Conservation (phyloP, 2,113 vertebrate species). For the Notiomystis cincta region DNA sequence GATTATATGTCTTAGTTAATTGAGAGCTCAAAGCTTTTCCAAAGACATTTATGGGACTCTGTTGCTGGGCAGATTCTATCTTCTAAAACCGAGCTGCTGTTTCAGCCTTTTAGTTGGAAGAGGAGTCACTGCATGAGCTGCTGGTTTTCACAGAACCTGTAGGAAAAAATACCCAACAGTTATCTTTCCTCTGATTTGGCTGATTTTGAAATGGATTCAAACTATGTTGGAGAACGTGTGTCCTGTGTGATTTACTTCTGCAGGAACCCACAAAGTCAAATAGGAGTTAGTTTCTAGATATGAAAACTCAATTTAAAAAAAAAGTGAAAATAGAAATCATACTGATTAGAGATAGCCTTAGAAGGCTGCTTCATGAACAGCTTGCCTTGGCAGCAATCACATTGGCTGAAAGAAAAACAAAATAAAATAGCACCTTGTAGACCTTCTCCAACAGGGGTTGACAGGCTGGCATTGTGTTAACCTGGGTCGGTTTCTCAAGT, state of each 20-base stretch:
- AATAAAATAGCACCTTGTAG: background rate
- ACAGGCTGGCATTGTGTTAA: background rate
- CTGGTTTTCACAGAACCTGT: background rate
- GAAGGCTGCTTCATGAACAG: background rate
- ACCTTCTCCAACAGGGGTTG: background rate
- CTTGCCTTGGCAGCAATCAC: background rate
- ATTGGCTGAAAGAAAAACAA: background rate
- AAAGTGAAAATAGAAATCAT: background rate
- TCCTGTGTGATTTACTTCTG: background rate
- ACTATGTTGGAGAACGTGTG: fast-evolving
- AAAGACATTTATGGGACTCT: background rate
- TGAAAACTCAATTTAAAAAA: background rate
- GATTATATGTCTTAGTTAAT: background rate
- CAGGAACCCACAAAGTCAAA: background rate
- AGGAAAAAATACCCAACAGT: background rate
- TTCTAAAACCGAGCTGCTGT: background rate
- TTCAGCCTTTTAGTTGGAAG: background rate
- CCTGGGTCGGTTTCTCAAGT: background rate
- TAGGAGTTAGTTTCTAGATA: background rate
- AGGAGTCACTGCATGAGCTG: background rate
- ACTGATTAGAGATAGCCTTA: background rate
- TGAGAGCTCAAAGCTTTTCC: background rate
- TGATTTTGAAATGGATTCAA: background rate
- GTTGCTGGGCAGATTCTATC: background rate
- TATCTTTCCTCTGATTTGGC: background rate